Evolutionary conservation across 2,797 vertebrate species (phyloP).

Genomic region (Chromobotia macracanthus): DNA sequence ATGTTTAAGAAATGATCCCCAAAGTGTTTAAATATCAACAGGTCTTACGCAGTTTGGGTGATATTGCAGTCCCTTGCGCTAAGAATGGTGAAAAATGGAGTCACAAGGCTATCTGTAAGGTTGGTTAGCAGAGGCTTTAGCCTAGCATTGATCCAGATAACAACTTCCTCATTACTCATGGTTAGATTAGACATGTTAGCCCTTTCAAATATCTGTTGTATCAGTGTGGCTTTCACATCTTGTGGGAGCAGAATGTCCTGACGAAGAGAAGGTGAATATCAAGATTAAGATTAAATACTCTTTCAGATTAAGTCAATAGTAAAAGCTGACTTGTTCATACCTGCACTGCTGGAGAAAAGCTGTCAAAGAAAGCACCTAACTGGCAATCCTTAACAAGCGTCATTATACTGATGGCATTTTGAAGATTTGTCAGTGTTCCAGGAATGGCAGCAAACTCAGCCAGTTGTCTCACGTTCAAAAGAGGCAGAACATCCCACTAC

Average conservation of each 20-base stretch:
- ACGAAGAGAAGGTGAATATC: background rate
- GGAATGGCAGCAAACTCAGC: conserved; percentile 42
- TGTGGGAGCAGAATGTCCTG: conserved; percentile 23
- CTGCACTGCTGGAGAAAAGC: conserved; percentile 38
- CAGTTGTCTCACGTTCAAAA: conserved; percentile 49
- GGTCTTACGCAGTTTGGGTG: conserved; percentile 46
- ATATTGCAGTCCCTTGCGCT: conserved; percentile 41
- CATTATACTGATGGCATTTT: conserved; percentile 34
- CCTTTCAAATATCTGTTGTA: conserved; percentile 48
- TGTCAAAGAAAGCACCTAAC: conserved; percentile 55
- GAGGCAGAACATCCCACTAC: conserved; percentile 51
- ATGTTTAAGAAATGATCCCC: too few species aligned
- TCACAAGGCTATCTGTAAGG: conserved; percentile 41
- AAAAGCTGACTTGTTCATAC: conserved; percentile 25
- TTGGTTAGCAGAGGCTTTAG: conserved; percentile 48
- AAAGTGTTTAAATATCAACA: too few species aligned
- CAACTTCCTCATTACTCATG: conserved; percentile 36
- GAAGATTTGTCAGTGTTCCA: conserved; percentile 22
- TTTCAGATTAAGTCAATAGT: background rate
- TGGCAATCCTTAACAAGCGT: conserved; percentile 20
- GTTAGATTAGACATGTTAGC: conserved; percentile 25
- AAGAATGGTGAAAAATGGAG: conserved; percentile 40
- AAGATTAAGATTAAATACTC: background rate
- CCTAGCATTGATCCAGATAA: conserved; percentile 46
- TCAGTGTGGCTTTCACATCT: conserved; percentile 35